Percentiles rank a stretch among this genome's conserved stretches.
Conservation (phyloP, 2,797 vertebrate species). For the Anguilla megastoma region DNA sequence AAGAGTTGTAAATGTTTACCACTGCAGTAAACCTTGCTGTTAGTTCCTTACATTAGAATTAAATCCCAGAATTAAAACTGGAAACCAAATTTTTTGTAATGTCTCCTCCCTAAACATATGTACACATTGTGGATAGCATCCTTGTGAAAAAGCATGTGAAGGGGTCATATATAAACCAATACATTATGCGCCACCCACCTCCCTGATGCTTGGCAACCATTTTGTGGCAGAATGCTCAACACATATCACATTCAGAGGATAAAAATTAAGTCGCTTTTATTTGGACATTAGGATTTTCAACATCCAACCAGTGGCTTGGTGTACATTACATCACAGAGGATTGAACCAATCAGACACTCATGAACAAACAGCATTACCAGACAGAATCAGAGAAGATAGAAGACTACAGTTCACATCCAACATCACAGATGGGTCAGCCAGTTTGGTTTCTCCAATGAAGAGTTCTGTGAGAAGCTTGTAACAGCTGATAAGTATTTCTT, state of each 20-base stretch:
- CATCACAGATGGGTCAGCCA: constrained; percentile 59
- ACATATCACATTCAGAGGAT: constrained; percentile 55
- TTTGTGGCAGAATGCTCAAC: neutral
- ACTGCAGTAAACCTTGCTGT: neutral
- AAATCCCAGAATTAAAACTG: neutral
- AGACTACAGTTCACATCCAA: constrained; percentile 66
- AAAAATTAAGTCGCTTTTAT: constrained; percentile 87
- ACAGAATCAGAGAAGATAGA: constrained; percentile 71
- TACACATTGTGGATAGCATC: neutral
- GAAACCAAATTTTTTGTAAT: too few species aligned
- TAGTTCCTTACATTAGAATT: neutral
- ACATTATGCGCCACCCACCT: neutral
- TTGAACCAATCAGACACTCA: constrained; percentile 84
- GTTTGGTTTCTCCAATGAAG: constrained; percentile 59
- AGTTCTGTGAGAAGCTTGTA: constrained; percentile 58
- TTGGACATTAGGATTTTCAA: constrained; percentile 81
- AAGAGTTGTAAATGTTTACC: neutral
- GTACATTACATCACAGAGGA: constrained; percentile 82
- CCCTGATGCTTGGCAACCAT: neutral
- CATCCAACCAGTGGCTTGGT: constrained; percentile 83
- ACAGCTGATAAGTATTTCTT: constrained; percentile 53
- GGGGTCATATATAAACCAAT: neutral
- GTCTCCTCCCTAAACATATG: neutral
- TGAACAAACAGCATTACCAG: constrained; percentile 80
- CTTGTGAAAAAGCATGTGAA: neutral